Percentiles rank a stretch among this genome's conserved stretches.
These are phyloP conservation scores for Parotia lawesii DNA, from an alignment of 2,113 vertebrate species.

Conservation along the genomic window DNA sequence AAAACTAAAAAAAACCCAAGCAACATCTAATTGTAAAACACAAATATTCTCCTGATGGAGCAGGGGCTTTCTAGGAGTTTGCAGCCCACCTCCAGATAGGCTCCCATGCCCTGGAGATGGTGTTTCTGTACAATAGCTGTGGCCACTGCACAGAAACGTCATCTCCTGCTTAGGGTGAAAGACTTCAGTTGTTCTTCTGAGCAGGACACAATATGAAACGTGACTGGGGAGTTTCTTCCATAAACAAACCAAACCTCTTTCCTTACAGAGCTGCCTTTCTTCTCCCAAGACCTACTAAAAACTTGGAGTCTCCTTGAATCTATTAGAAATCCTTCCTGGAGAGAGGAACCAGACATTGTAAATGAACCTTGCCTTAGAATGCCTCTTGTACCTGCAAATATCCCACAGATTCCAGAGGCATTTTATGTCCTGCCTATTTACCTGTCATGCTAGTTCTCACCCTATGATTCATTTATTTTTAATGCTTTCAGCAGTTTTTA, in stretches of 20 bases:
- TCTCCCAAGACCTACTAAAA: constrained; percentile 67
- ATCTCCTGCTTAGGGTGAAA: constrained; percentile 45
- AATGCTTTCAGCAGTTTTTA: constrained; percentile 75
- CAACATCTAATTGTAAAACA: constrained; percentile 48
- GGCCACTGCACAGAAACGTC: not conserved
- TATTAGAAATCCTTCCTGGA: constrained; percentile 74
- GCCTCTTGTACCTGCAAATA: constrained; percentile 75
- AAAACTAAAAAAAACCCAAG: not conserved
- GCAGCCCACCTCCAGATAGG: constrained; percentile 30
- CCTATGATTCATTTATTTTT: constrained; percentile 76
- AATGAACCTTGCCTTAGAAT: constrained; percentile 76
- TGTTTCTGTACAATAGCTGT: not conserved
- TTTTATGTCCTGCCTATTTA: constrained; percentile 72
- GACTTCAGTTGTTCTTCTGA: constrained; percentile 54
- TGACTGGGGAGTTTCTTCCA: constrained; percentile 70
- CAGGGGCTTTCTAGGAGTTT: constrained; percentile 7
- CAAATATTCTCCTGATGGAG: constrained; percentile 60
- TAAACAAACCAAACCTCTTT: constrained; percentile 71
- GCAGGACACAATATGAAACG: constrained; percentile 68
- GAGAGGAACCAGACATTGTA: constrained; percentile 79
- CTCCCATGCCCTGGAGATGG: not conserved
- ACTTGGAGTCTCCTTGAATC: constrained; percentile 73
- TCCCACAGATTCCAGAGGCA: constrained; percentile 69
- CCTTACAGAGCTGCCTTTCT: constrained; percentile 78
- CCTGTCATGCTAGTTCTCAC: constrained; percentile 70